These are phyloP conservation scores for Notarius lentiginosus DNA, from an alignment of 2,113 vertebrate genomes.

Conservation along the genomic window DNA sequence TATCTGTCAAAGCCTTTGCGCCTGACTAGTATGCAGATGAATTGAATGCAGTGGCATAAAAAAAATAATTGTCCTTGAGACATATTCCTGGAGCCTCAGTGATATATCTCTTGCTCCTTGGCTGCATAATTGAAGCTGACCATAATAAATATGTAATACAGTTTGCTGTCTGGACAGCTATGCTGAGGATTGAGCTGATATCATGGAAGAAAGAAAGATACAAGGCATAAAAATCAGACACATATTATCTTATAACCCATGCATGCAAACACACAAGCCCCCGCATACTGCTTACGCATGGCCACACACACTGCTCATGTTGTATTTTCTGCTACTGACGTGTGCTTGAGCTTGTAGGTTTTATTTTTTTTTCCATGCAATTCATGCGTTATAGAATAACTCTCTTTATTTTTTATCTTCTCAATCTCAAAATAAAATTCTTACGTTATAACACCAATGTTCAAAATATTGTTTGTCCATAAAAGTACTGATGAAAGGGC, in stretches of 20 bases:
- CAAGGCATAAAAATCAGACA: constrained; percentile 63
- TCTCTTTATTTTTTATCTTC: not conserved
- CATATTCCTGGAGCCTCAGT: constrained; percentile 63
- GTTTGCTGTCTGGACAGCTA: constrained; percentile 60
- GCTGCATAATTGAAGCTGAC: constrained; percentile 70
- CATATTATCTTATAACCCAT: constrained; percentile 11
- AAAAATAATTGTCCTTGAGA: constrained; percentile 75
- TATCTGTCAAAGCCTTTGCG: constrained; percentile 66
- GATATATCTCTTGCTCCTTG: constrained; percentile 63
- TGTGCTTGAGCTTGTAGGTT: not conserved
- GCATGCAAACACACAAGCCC: constrained; percentile 32
- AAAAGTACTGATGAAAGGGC: too few relatives aligned
- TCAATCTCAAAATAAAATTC: not conserved
- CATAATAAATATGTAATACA: constrained; percentile 69
- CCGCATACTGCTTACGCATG: not conserved
- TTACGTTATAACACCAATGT: not conserved
- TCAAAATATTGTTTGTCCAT: not conserved
- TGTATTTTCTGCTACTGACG: not conserved
- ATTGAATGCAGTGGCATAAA: constrained; percentile 71
- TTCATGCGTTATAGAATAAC: not conserved
- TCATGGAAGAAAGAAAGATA: constrained; percentile 61
- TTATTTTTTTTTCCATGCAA: not conserved
- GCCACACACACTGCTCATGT: not conserved
- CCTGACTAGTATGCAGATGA: constrained; percentile 73
- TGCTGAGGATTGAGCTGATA: constrained; percentile 67